Evolutionary conservation across 2,888 invertebrate genomes (phyloP).

Genomic region (Tupiocoris notatus): DNA sequence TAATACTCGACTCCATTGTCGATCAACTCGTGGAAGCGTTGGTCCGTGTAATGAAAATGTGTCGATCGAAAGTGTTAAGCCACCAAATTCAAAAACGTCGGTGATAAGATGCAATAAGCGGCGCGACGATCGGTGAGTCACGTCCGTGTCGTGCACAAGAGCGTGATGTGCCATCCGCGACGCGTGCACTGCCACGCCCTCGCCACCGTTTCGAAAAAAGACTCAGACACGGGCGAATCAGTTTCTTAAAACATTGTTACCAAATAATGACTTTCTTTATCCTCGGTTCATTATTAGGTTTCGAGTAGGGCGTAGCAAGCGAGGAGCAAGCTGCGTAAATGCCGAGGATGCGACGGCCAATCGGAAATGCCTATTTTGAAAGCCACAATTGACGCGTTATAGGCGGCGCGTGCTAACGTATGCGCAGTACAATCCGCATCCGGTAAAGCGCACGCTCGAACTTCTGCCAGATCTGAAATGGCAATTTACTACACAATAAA

Average conservation of each 20-base stretch:
- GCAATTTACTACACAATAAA: no score
- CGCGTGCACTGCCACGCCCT: background rate
- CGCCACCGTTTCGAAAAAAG: background rate
- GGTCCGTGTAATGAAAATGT: conserved; percentile 27
- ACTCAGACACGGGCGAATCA: background rate
- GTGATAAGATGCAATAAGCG: conserved; percentile 27
- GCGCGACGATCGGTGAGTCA: background rate
- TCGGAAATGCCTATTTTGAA: conserved; percentile 7
- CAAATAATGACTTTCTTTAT: conserved; percentile 22
- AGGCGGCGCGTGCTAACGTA: background rate
- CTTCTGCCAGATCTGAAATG: no score
- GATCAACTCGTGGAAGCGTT: background rate
- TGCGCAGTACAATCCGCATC: background rate
- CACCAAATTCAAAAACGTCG: background rate
- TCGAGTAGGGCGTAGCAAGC: background rate
- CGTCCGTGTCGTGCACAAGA: background rate
- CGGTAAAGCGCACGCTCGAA: no score
- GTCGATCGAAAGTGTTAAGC: conserved; percentile 2
- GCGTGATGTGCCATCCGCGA: background rate
- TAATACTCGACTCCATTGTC: conserved; percentile 14
- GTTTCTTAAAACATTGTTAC: conserved; percentile 2
- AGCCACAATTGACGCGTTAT: conserved; percentile 19
- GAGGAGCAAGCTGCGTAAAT: background rate
- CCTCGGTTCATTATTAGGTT: conserved; percentile 13
- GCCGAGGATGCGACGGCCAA: background rate